A percentile compares a stretch with the other conserved stretches of the same genome.
Conservation (phyloP, 1,140 invertebrate genomes). For the Papilio xuthus region DNA sequence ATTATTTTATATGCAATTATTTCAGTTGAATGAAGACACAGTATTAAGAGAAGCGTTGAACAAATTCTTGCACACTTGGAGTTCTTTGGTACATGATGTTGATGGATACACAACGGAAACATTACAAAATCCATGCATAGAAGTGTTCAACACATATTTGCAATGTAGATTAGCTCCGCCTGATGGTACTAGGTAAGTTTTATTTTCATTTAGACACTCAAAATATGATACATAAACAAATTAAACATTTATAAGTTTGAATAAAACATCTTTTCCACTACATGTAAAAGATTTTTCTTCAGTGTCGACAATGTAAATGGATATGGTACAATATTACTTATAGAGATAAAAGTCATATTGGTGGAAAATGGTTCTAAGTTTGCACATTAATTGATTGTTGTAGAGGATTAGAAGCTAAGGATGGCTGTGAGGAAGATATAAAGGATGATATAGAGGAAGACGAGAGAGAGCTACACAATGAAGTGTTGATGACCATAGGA, state of each 20-base stretch:
- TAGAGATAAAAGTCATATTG: not conserved
- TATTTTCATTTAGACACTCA: not conserved
- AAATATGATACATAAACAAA: no score
- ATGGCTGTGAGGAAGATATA: conserved; percentile 67
- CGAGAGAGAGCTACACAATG: conserved; percentile 66
- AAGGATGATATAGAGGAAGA: conserved; percentile 73
- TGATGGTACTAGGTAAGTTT: conserved; percentile 85
- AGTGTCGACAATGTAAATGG: not conserved
- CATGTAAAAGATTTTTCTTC: not conserved
- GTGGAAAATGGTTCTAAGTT: not conserved
- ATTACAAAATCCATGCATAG: conserved; percentile 78
- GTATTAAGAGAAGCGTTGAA: conserved; percentile 91
- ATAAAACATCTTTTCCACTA: not conserved
- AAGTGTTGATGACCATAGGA: conserved; percentile 67
- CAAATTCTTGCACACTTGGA: conserved; percentile 91
- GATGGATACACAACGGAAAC: conserved; percentile 82
- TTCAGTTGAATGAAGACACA: conserved; percentile 75
- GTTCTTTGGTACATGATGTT: conserved; percentile 84
- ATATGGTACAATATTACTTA: not conserved
- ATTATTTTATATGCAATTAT: conserved; percentile 1
- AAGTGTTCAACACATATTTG: conserved; percentile 92
- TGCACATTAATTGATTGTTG: conserved; percentile 13
- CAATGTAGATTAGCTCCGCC: conserved; percentile 91
- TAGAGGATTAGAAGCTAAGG: conserved; percentile 61
- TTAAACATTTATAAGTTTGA: not conserved